These are phyloP conservation scores for Spodoptera litura DNA, from an alignment of 1,140 invertebrate species.

Conservation along the genomic window DNA sequence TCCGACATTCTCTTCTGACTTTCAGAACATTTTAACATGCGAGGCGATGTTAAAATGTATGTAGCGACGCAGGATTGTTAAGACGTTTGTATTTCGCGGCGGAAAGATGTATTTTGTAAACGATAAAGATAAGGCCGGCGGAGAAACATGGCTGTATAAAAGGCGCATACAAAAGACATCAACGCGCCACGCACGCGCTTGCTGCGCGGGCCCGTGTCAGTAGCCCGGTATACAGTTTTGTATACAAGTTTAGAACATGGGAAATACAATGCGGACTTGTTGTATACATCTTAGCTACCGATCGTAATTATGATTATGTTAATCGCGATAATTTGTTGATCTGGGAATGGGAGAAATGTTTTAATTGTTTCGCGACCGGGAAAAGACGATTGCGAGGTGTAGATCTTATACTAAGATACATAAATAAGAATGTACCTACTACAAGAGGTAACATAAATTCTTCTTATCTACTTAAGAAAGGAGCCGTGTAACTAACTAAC, in stretches of 20 bases:
- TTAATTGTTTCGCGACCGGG: slow-evolving; percentile 8
- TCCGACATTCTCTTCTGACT: slow-evolving; percentile 36
- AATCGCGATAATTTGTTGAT: slow-evolving; percentile 24
- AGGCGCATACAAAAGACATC: slow-evolving; percentile 78
- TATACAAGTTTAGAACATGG: slow-evolving; percentile 40
- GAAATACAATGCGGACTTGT: slow-evolving; percentile 24
- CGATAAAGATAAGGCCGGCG: slow-evolving; percentile 63
- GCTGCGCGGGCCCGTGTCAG: neutral
- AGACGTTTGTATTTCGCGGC: slow-evolving; percentile 24
- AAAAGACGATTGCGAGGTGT: too few relatives aligned
- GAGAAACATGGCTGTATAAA: slow-evolving; percentile 59
- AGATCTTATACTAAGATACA: too few relatives aligned
- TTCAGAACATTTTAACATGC: slow-evolving; percentile 7
- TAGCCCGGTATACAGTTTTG: slow-evolving; percentile 22
- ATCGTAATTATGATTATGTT: slow-evolving; percentile 34
- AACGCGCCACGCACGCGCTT: slow-evolving; percentile 64
- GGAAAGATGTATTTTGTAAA: slow-evolving; percentile 34
- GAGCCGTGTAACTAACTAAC: too few relatives aligned
- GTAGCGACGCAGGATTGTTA: neutral
- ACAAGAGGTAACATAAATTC: too few relatives aligned
- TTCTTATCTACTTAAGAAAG: too few relatives aligned
- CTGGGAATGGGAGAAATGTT: slow-evolving; percentile 30
- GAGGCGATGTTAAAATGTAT: slow-evolving; percentile 35
- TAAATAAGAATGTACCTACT: too few relatives aligned
- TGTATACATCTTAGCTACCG: slow-evolving; percentile 10